Evolutionary conservation across 2,113 vertebrate genomes (phyloP).

Genomic region (Pampusana beccarii): DNA sequence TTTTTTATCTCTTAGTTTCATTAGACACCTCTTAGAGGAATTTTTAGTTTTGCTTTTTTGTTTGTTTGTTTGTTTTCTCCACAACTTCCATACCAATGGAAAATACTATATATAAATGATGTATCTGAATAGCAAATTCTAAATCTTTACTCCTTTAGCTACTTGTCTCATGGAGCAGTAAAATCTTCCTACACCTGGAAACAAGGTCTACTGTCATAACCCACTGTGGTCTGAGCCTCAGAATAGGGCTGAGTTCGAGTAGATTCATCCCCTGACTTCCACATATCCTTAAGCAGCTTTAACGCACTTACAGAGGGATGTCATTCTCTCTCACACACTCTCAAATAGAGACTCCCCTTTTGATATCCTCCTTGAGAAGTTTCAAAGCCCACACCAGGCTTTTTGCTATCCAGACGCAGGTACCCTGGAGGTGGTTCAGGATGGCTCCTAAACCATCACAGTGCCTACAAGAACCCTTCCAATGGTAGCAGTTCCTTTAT

Average conservation of each 20-base stretch:
- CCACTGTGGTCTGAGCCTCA: not conserved
- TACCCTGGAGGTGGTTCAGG: not conserved
- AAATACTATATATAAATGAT: not conserved
- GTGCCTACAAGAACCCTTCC: not conserved
- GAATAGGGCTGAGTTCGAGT: not conserved
- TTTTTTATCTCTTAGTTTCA: not conserved
- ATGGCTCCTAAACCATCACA: not conserved
- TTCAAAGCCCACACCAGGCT: not conserved
- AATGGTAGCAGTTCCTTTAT: not conserved
- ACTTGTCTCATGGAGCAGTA: not conserved
- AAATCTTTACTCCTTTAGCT: not conserved
- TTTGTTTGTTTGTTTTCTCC: no score
- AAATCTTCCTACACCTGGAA: not conserved
- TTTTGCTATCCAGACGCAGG: not conserved
- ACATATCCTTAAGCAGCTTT: not conserved
- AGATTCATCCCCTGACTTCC: not conserved
- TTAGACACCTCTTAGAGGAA: not conserved
- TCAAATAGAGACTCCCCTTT: not conserved
- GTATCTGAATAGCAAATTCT: not conserved
- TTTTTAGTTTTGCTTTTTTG: not conserved
- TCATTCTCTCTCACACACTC: not conserved
- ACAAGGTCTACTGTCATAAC: not conserved
- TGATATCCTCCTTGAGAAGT: not conserved
- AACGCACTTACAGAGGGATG: rapidly evolving
- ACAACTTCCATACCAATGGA: not conserved